Conservation (phyloP, 1,140 invertebrate genomes). For the Maconellicoccus hirsutus region DNA sequence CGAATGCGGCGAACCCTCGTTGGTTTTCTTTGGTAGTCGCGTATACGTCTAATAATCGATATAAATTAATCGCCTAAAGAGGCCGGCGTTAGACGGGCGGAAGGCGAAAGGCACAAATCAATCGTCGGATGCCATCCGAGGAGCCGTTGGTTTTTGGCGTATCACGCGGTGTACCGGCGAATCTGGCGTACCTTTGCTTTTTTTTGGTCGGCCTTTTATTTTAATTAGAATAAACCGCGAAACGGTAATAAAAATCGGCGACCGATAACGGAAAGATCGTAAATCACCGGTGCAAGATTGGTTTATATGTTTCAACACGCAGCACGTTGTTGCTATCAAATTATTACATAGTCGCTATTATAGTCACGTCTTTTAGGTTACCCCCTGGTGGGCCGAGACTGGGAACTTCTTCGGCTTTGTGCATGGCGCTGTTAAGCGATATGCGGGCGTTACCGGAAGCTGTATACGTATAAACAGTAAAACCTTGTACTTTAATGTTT, state of each 20-base stretch:
- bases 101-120: too few relatives aligned
- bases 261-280: neutral
- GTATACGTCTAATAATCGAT: too few relatives aligned
- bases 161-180: too few relatives aligned
- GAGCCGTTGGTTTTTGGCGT: too few relatives aligned
- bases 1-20: too few relatives aligned
- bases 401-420: neutral
- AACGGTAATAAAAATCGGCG: neutral
- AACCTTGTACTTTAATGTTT: too few relatives aligned
- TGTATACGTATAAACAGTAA: neutral
- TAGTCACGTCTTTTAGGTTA: constrained; percentile 8
- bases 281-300: neutral
- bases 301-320: constrained; percentile 4
- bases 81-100: too few relatives aligned
- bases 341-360: constrained; percentile 9
- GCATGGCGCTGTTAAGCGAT: neutral
- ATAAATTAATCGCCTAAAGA: too few relatives aligned
- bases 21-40: too few relatives aligned
- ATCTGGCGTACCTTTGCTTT: too few relatives aligned
- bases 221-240: neutral
- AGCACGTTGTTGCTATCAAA: constrained; percentile 1
- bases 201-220: neutral
- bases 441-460: constrained; percentile 1
- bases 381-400: neutral
- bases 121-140: too few relatives aligned